Percentiles rank a stretch among this genome's conserved stretches.
Evolutionary conservation across 2,797 vertebrate genomes (phyloP).

Genomic region (Phoeniculus purpureus): DNA sequence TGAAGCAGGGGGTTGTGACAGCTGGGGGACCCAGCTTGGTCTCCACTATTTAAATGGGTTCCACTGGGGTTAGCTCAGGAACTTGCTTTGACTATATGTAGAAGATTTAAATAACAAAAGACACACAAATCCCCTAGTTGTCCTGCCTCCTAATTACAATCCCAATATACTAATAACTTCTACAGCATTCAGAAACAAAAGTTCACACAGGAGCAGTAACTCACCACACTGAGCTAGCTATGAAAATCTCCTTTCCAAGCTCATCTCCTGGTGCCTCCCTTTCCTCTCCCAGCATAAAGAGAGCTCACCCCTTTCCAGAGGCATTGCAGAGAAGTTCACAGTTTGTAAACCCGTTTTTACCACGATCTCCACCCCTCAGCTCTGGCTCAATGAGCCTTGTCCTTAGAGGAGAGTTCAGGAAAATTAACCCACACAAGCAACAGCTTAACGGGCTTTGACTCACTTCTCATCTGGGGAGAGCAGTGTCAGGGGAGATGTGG

Average conservation of each 20-base stretch:
- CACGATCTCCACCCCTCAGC: neutral
- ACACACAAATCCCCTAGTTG: neutral
- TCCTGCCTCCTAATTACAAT: constrained; percentile 11
- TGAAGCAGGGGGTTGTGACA: neutral
- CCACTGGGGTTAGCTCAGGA: neutral
- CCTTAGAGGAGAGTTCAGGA: neutral
- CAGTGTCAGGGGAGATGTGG: neutral
- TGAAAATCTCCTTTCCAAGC: neutral
- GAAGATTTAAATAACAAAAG: constrained; percentile 21
- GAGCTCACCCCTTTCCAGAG: neutral
- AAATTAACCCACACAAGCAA: neutral
- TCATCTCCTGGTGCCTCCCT: neutral
- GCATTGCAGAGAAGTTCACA: rapidly evolving
- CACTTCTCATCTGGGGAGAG: neutral
- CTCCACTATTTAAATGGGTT: neutral
- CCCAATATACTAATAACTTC: neutral
- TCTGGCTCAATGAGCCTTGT: neutral
- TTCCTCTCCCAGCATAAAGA: neutral
- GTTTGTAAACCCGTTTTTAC: neutral
- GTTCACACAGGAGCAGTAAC: neutral
- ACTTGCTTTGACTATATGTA: neutral
- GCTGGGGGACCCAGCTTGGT: neutral
- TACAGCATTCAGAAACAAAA: neutral
- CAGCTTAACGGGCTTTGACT: neutral
- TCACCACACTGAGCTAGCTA: neutral